Base-by-base conservation (phyloP, 2,113 vertebrate species). In the Alectura lathami region DNA sequence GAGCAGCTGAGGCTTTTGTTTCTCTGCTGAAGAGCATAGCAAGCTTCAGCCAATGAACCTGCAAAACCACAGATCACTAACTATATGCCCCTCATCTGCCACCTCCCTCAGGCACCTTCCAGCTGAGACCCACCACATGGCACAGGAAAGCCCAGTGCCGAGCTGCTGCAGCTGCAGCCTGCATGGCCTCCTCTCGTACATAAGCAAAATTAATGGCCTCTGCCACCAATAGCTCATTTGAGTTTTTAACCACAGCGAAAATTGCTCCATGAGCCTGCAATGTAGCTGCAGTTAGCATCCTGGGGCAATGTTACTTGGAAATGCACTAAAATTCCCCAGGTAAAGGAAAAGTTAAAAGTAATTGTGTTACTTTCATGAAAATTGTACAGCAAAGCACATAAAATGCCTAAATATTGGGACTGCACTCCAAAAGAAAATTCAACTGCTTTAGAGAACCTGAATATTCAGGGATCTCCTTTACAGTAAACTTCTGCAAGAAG, bases 371-470 rank as follows among this genome's bases (percentile, higher is more conserved):
- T n/a, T 86, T 67, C 32, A 57, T 76, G 53, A 77, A 80, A 93
- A 59, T 36, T 8, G 29, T 83, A 66, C 17, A 73, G 50, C 22
- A 73, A 84, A 84, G 50, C 27, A 91, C 60, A 40, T 47, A 36
- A 83, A 92, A 91, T 9, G 45, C 38, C 43, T 64, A n/a, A 27
- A 83, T 69, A 59, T 66, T 17, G 29, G 54, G 17, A 64, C 51
- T 48, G 64, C 30, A 26, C 8, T 43, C 59, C 57, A 72, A 84
- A 84, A 87, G 38, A 29, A 92, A 93, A 81, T 73, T 69, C n/a
- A 76, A 78, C 75, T 67, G 48, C 91, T 91, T 87, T 36, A 78
- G 86, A 91, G 42, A 88, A 83, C 64, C n/a, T n/a, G n/a, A n/a
- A n/a, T n/a, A n/a, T n/a, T 53, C 10, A 72, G 38, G 27, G 91